Evolutionary conservation across 2,888 invertebrate species (phyloP), one percentile per base, ranked within the genome.

Genomic region (Clivina fossor): DNA sequence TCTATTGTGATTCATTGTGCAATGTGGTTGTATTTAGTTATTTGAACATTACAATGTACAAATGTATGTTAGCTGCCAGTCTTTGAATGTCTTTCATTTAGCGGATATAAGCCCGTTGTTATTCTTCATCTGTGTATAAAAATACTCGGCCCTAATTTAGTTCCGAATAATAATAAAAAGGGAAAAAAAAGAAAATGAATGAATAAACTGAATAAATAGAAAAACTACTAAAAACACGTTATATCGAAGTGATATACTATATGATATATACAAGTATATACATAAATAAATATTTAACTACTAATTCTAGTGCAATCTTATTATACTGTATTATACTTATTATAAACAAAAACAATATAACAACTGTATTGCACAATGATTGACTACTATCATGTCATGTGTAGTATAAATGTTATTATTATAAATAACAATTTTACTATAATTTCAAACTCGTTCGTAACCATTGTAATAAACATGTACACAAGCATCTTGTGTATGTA

Each of bases 351-450:
- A n/a, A n/a, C n/a, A n/a, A n/a, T 44, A n/a, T 3, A 53, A 35
- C 53, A 53, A 53, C 53, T 53, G 26, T 44, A 19, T 53, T 53
- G 44, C 53, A 53, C 53, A 53, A 37, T 53, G 53, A 53, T 44
- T n/a, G 33, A 33, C 5, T 4, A 50, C 15, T 44, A 28, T 49
- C 13, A 19, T 43, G 26, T 43, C 43, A 43, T 43, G 22, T 24
- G 43, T 22, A 43, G 26, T 43, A 24, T 43, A 35, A 13, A 15
- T 38, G 28, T 28, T 49, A 28, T 32, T 49, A 26, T 49, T 13
- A 49, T 38, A 26, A 24, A 38, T 40, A 49, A 38, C 28, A 11
- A 35, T 35, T 8, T 37, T 48, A 24, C 37, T 35, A 38, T 38
- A 11, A 35, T 35, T 8, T 37, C 37, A 24, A 24, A 24, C 43